Evolutionary conservation across 2,797 vertebrate species (phyloP).

Genomic region (Smutsia temminckii): DNA sequence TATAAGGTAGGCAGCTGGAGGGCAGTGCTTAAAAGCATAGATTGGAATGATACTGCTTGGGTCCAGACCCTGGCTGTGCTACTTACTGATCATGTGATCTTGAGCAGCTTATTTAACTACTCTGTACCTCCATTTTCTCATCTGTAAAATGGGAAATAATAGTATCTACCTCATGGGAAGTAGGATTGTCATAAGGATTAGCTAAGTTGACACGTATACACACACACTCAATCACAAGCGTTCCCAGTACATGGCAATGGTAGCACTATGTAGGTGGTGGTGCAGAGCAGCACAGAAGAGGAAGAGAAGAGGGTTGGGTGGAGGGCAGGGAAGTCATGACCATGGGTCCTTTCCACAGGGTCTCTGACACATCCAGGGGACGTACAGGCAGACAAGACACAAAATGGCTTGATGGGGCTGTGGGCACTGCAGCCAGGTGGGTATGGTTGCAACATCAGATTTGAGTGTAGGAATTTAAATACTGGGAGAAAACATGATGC

Average conservation of each 20-base stretch:
- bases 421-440: not conserved
- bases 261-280: not conserved
- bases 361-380: not conserved
- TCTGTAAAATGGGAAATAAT: not conserved
- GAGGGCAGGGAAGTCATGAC: not conserved
- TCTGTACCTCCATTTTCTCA: not conserved
- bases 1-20: not conserved
- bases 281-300: not conserved
- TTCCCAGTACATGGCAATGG: not conserved
- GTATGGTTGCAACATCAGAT: not conserved
- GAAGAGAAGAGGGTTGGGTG: not conserved
- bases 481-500: not conserved
- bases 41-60: not conserved
- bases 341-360: not conserved
- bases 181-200: not conserved
- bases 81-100: not conserved
- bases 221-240: no score
- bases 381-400: not conserved
- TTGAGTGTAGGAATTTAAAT: slow-evolving; percentile 25
- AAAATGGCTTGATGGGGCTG: not conserved
- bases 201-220: not conserved
- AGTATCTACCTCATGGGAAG: not conserved
- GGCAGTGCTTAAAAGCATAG: not conserved
- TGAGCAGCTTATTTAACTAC: not conserved
- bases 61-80: not conserved